phyloP scores from a whole-genome alignment of 2,113 vertebrate species.

The Nesoenas mayeri region DNA sequence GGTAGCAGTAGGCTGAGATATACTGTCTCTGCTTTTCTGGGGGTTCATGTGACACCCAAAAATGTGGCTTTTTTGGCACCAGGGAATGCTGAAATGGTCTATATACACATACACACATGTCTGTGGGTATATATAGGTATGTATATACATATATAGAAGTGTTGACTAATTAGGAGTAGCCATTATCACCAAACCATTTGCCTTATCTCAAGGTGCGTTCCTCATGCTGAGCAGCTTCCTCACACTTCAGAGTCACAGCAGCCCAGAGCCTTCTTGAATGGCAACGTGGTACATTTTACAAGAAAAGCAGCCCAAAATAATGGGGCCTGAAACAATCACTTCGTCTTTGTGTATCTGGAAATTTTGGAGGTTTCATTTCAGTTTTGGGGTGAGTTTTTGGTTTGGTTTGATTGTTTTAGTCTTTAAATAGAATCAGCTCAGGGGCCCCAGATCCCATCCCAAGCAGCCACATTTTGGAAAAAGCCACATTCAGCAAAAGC shows the following conservation, averaged over 20 bases:
- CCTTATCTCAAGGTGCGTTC: rapidly evolving
- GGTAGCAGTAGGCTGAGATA: not conserved
- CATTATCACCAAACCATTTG: not conserved
- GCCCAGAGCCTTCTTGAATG: not conserved
- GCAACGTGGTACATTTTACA: not conserved
- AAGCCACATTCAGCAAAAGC: not conserved
- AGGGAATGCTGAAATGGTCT: not conserved
- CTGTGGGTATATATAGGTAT: rapidly evolving
- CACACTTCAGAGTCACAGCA: not conserved
- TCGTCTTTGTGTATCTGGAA: not conserved
- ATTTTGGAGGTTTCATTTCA: not conserved
- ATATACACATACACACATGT: rapidly evolving
- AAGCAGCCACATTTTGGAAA: not conserved
- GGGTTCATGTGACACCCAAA: not conserved
- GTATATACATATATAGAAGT: not conserved
- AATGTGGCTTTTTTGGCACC: not conserved
- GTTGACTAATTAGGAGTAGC: not conserved
- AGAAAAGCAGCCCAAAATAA: not conserved
- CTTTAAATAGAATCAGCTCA: not conserved
- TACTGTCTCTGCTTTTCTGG: not conserved
- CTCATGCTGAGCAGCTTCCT: not conserved
- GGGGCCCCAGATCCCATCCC: not conserved
- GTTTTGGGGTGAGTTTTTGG: not conserved
- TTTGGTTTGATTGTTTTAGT: not conserved
- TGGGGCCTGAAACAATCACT: not conserved